Conservation (phyloP, 2,113 vertebrate genomes). For the Climacteris rufus region DNA sequence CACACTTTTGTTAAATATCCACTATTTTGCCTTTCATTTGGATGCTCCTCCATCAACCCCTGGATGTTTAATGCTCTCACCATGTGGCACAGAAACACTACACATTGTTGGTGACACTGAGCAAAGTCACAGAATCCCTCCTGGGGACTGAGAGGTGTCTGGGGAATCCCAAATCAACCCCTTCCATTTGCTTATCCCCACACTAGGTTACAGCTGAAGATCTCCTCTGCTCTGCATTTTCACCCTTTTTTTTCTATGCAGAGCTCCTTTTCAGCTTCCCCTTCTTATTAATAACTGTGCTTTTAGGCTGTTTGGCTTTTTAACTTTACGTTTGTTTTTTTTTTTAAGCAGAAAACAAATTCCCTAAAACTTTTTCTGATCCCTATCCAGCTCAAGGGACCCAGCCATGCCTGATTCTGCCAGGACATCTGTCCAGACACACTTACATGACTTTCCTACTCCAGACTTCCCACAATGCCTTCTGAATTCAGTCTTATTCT, state of each 20-base stretch:
- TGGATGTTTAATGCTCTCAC: not conserved
- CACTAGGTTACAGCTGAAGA: not conserved
- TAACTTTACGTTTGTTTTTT: too few relatives aligned
- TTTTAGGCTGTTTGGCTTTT: not conserved
- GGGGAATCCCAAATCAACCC: not conserved
- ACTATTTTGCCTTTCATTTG: not conserved
- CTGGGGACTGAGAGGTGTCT: not conserved
- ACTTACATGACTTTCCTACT: rapidly evolving
- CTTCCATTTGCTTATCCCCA: not conserved
- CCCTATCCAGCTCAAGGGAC: not conserved
- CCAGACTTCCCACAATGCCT: not conserved
- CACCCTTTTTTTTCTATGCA: not conserved
- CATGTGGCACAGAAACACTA: rapidly evolving
- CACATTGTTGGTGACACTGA: rapidly evolving
- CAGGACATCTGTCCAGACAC: not conserved
- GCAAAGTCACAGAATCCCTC: not conserved
- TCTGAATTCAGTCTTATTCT: not conserved
- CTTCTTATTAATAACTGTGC: not conserved
- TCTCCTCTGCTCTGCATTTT: not conserved
- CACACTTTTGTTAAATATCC: not conserved
- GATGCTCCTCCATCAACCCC: not conserved
- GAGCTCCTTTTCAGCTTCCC: not conserved
- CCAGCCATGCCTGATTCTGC: not conserved
- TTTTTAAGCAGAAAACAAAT: not conserved
- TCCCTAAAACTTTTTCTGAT: not conserved